These are phyloP conservation scores for Etheostoma nigrum DNA, from an alignment of 2,797 vertebrate species.

Conservation along the genomic window DNA sequence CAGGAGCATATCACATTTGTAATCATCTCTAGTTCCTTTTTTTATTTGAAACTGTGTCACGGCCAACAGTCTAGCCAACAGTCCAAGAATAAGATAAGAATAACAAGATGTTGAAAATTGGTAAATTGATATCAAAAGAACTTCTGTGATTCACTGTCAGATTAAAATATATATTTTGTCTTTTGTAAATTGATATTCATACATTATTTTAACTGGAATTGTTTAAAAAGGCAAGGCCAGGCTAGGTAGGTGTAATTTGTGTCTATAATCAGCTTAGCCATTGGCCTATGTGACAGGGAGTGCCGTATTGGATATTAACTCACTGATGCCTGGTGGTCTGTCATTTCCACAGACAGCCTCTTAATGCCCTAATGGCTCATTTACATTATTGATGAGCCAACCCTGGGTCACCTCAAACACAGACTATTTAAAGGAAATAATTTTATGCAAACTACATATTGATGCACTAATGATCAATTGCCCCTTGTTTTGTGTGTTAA, in stretches of 20 bases:
- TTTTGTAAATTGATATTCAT: slow-evolving; percentile 11
- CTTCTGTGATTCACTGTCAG: slow-evolving; percentile 3
- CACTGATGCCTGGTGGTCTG: slow-evolving; percentile 84
- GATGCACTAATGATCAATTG: slow-evolving; percentile 97
- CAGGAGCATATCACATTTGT: slow-evolving; percentile 52
- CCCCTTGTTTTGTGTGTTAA: slow-evolving; percentile 91
- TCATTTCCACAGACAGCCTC: slow-evolving; percentile 92
- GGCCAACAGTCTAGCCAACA: slow-evolving; percentile 13
- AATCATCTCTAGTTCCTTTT: slow-evolving; percentile 60
- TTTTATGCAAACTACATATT: slow-evolving; percentile 96
- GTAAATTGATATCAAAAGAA: slow-evolving; percentile 22
- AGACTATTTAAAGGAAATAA: slow-evolving; percentile 95
- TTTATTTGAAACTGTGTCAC: slow-evolving; percentile 46
- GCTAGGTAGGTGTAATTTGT: slow-evolving; percentile 43
- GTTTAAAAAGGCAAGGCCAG: slow-evolving; percentile 4
- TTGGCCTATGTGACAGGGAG: slow-evolving; percentile 73
- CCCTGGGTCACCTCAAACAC: slow-evolving; percentile 95
- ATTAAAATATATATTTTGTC: slow-evolving; percentile 4
- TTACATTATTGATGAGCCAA: slow-evolving; percentile 98
- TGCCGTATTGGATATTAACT: slow-evolving; percentile 82
- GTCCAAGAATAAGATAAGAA: background rate
- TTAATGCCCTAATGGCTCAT: slow-evolving; percentile 91
- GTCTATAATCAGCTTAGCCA: slow-evolving; percentile 53
- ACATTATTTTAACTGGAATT: slow-evolving; percentile 13
- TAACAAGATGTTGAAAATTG: background rate